A percentile compares a stretch with the other conserved stretches of the same genome.
phyloP scores from a whole-genome alignment of 2,797 vertebrate genomes.

The Onychomys torridus region DNA sequence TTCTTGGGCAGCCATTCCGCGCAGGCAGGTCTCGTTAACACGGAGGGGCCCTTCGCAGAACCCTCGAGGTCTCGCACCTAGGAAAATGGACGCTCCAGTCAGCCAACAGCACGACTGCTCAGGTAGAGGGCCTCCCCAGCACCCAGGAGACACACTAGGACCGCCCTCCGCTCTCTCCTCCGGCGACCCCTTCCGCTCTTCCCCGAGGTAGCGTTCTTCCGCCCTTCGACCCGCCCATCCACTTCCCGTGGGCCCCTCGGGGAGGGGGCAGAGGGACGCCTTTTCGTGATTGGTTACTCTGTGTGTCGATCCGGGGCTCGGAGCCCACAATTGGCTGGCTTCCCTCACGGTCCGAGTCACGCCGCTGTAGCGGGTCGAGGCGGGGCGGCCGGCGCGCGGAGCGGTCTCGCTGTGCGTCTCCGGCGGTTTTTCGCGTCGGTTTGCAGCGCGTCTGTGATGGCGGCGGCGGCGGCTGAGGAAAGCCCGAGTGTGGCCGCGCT shows the following conservation, averaged over 20 bases:
- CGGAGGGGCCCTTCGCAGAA: background rate
- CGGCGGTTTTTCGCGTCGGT: constrained; percentile 50
- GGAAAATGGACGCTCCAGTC: rapidly evolving
- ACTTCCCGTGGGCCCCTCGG: background rate
- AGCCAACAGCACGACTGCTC: background rate
- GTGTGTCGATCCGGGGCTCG: rapidly evolving
- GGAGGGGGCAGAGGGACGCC: background rate
- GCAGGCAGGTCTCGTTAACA: background rate
- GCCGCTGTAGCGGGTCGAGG: constrained; percentile 15
- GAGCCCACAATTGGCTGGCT: constrained; percentile 75
- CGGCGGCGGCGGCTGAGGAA: constrained; percentile 69
- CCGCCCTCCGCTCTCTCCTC: rapidly evolving
- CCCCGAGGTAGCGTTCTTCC: background rate
- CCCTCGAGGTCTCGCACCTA: too few relatives aligned
- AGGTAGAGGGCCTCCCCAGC: rapidly evolving
- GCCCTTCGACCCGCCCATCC: constrained; percentile 12
- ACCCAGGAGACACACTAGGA: rapidly evolving
- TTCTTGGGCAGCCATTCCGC: too few relatives aligned
- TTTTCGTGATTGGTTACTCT: background rate
- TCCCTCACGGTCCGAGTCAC: background rate
- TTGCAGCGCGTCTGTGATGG: constrained; percentile 81
- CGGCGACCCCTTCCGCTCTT: rapidly evolving
- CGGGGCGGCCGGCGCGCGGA: background rate
- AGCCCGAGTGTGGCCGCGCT: background rate
- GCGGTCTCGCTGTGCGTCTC: constrained; percentile 36